phyloP scores from a whole-genome alignment of 2,797 vertebrate species.

The Urosaurus nigricauda region DNA sequence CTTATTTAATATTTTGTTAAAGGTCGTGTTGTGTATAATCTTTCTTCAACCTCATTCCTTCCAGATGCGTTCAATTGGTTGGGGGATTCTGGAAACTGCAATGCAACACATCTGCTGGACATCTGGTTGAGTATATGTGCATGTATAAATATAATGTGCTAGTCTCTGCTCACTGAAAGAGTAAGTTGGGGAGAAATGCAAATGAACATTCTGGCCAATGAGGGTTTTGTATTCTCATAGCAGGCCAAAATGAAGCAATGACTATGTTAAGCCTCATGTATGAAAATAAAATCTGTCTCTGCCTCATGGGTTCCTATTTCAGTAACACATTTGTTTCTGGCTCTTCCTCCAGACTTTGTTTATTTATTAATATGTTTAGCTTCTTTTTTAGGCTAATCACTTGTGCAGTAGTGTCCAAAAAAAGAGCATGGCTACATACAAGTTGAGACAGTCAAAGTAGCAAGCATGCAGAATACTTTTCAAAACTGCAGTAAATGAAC shows the following conservation, averaged over 20 bases:
- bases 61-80: too few species aligned
- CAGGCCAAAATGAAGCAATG: neutral
- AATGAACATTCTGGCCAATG: neutral
- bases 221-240: neutral
- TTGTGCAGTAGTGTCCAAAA: neutral
- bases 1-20: too few species aligned
- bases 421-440: neutral
- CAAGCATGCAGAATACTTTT: neutral
- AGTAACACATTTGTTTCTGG: neutral
- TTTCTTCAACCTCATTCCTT: too few species aligned
- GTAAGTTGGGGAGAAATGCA: neutral
- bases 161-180: neutral
- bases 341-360: neutral
- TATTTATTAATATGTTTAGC: neutral
- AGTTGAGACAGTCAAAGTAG: neutral
- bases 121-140: too few species aligned
- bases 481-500: neutral
- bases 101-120: too few species aligned
- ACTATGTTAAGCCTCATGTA: neutral
- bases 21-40: too few species aligned
- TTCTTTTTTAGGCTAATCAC: neutral
- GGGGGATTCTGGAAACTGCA: too few species aligned
- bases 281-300: neutral
- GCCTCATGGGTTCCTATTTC: neutral
- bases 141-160: neutral